These are phyloP conservation scores for Melanophora roralis DNA, from an alignment of 2,888 invertebrate species.

Conservation along the genomic window DNA sequence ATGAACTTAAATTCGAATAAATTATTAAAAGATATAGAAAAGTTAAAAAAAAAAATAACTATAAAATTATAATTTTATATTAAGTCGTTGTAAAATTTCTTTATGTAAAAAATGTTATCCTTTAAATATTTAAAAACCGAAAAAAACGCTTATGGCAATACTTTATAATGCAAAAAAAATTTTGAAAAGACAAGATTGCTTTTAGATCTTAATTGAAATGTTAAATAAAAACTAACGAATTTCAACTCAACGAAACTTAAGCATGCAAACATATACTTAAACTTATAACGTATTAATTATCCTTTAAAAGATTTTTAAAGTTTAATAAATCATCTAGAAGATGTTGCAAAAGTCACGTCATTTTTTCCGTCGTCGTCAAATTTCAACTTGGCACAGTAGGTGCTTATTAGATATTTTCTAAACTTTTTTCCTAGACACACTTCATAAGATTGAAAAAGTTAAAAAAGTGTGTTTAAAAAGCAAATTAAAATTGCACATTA, in stretches of 20 bases:
- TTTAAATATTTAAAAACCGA: too few relatives aligned
- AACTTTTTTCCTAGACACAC: background rate
- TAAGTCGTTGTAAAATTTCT: too few relatives aligned
- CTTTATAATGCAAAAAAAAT: background rate
- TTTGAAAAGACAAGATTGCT: background rate
- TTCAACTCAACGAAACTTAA: slow-evolving; percentile 34
- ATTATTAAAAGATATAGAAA: too few relatives aligned
- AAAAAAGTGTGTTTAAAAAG: slow-evolving; percentile 41
- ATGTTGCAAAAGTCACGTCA: slow-evolving; percentile 51
- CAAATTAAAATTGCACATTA: slow-evolving; percentile 57
- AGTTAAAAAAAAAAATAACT: too few relatives aligned
- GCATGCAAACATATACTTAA: background rate
- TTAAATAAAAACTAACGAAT: slow-evolving; percentile 42
- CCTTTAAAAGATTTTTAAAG: slow-evolving; percentile 59
- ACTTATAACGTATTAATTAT: slow-evolving; percentile 36
- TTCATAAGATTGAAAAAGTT: background rate
- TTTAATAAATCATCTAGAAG: slow-evolving; percentile 53
- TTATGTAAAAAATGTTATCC: too few relatives aligned
- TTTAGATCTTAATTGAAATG: slow-evolving; percentile 53
- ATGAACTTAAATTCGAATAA: too few relatives aligned
- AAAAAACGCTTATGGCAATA: too few relatives aligned
- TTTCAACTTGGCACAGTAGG: slow-evolving; percentile 48
- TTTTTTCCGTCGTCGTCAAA: slow-evolving; percentile 30
- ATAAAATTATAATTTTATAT: too few relatives aligned
- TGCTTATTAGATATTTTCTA: slow-evolving; percentile 46